Base-by-base conservation (phyloP, 1,140 invertebrate species). In the Sarcophaga peregrina region DNA sequence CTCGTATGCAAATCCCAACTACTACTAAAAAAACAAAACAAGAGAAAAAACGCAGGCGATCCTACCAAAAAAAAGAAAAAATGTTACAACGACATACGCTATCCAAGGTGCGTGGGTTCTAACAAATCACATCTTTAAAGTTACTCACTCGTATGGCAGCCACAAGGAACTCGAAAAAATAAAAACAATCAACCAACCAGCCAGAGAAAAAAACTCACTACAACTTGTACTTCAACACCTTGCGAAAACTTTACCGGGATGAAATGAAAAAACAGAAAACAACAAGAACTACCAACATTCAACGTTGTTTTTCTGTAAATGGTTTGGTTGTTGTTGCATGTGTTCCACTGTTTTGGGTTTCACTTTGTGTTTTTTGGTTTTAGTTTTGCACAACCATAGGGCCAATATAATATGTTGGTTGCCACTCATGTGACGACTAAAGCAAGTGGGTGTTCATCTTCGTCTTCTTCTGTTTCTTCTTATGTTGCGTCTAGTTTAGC, bases 211-310 rank as follows among this genome's bases (percentile, higher is more conserved):
- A 37, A 37, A 37, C 1, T 4, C 4, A 1, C 25, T 37, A 37
- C 25, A 25, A 48, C 75, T 78, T 78, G 75, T 78, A 50, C 75
- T 50, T 78, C 75, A 78, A 78, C 75, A 78, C 75, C 75, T 78
- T 78, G 75, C 75, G 50, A 52, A 78, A 50, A 50, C 25, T 37
- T 37, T 2, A 4, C 4, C 4, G 25, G 25, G 25, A 37, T 37
- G 25, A 37, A 37, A 37, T 2, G 25, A 37, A 37, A 37, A 37
- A 37, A 37, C 1, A 37, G 4, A 37, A 1, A 37, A 37, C 25
- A 37, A 37, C 25, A 37, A 37, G 1, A 37, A 37, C 25, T 37
- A 37, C 25, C 25, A 52, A 52, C 50, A 52, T 52, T 52, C 9
- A 52, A 13, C 50, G 1, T 3, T 3, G 5, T 52, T 52, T 52